A percentile compares a stretch with the other conserved stretches of the same genome.
Evolutionary conservation across 2,113 vertebrate species (phyloP).

Genomic region (Neopipo cinnamomea): DNA sequence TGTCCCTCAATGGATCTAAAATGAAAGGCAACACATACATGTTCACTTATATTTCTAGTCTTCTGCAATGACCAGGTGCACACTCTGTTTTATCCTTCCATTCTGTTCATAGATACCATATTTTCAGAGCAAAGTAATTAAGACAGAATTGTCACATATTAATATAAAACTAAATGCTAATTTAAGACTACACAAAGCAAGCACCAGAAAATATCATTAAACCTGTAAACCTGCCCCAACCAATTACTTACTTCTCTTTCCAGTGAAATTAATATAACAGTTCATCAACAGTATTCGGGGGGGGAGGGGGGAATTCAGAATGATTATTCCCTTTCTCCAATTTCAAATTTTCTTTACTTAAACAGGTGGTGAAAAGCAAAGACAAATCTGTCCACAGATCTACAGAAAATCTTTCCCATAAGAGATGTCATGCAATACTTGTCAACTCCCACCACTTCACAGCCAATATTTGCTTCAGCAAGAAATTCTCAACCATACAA

Average conservation of each 20-base stretch:
- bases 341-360: not conserved
- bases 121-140: not conserved
- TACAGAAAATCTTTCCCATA: not conserved
- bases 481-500: not conserved
- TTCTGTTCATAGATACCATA: not conserved
- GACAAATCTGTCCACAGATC: not conserved
- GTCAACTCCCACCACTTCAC: not conserved
- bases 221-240: not conserved
- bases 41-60: not conserved
- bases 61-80: not conserved
- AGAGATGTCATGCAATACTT: not conserved
- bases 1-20: not conserved
- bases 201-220: not conserved
- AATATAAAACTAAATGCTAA: not conserved
- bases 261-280: not conserved
- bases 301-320: not conserved
- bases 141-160: not conserved
- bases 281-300: not conserved
- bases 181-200: not conserved
- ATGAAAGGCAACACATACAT: not conserved
- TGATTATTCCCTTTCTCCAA: not conserved
- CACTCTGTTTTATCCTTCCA: not conserved
- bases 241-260: not conserved
- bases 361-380: not conserved
- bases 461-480: not conserved